Evolutionary conservation across 2,113 vertebrate species (phyloP), one percentile per base, ranked within the genome.

Genomic region (Toxostoma redivivum): DNA sequence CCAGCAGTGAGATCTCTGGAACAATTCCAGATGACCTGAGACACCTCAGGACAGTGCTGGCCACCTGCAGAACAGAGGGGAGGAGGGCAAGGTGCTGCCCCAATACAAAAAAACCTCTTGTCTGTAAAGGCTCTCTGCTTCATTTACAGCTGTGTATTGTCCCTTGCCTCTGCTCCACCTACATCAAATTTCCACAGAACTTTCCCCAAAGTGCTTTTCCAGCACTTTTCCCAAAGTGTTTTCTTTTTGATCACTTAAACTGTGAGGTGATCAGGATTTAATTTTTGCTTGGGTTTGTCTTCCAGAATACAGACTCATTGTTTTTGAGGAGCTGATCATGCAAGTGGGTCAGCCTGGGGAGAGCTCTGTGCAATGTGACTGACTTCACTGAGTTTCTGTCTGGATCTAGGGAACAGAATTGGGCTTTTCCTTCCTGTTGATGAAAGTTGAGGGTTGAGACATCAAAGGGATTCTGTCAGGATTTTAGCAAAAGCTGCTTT

Each of bases 91-190:
- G 7, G 1, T 33, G 42, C 50, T 83, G 23, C 19, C 13, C 38
- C n/a, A 64, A 1, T 48, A 14, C 11, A 50, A 31, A 58, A 58
- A 88, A 80, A 10, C 2, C 3, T 4, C 3, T 30, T 0, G 0
- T 65, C 47, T 53, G 6, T 33, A 53, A 6, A 10, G 27, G 4
- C 50, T 70, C 11, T 57, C 28, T 62, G n/a, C 30, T 81, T 73
- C 64, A 9, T 54, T 86, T 62, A 38, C 27, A 77, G 2, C 9
- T 51, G 1, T 11, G 1, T 19, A 10, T 27, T 27, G 12, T 6
- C 4, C 44, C 28, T 47, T 81, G 21, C 18, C 30, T n/a, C 3
- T 2, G 1, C 21, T 60, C 33, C 42, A 58, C 31, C 47, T 47
- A 22, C 2, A 31, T 58, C 24, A 17, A 30, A 5, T 35, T 70